Conservation (phyloP, 1,140 invertebrate species). For the Hylaeus volcanicus region DNA sequence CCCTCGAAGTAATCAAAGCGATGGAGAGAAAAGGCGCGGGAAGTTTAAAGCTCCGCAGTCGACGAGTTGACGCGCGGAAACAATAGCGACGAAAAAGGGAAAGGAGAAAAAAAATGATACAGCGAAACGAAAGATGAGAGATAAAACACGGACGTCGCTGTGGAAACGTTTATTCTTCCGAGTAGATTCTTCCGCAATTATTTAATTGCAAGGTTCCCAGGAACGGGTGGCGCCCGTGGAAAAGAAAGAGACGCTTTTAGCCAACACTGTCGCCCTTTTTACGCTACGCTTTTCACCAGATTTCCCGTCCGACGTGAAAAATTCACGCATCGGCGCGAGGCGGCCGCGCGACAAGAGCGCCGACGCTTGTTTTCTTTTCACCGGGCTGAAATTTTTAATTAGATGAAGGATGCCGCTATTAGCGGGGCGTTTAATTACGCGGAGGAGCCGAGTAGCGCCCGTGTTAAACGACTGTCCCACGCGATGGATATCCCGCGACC, state of each 20-base stretch:
- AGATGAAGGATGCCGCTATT: too few relatives aligned
- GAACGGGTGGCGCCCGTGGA: neutral
- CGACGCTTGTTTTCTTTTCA: too few relatives aligned
- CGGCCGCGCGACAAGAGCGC: too few relatives aligned
- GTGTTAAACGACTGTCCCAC: too few relatives aligned
- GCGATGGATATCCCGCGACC: too few relatives aligned
- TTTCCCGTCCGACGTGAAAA: neutral
- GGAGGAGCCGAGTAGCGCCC: too few relatives aligned
- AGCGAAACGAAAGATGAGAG: too few relatives aligned
- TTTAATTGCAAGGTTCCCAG: slow-evolving; percentile 6
- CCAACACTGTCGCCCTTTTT: neutral
- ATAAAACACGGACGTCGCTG: neutral
- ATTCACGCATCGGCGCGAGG: neutral
- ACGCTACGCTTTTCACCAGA: neutral
- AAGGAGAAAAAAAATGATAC: neutral
- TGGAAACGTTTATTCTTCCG: neutral
- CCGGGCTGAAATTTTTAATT: neutral
- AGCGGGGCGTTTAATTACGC: too few relatives aligned
- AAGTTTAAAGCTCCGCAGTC: slow-evolving; percentile 22
- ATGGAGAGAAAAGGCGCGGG: slow-evolving; percentile 25
- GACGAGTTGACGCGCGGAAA: neutral
- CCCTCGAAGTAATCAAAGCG: slow-evolving; percentile 37
- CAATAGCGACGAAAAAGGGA: neutral
- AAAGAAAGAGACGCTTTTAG: neutral
- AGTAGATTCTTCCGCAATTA: slow-evolving; percentile 8